Base-by-base conservation (phyloP, 2,113 vertebrate genomes). In the Pelvicachromis taeniatus region DNA sequence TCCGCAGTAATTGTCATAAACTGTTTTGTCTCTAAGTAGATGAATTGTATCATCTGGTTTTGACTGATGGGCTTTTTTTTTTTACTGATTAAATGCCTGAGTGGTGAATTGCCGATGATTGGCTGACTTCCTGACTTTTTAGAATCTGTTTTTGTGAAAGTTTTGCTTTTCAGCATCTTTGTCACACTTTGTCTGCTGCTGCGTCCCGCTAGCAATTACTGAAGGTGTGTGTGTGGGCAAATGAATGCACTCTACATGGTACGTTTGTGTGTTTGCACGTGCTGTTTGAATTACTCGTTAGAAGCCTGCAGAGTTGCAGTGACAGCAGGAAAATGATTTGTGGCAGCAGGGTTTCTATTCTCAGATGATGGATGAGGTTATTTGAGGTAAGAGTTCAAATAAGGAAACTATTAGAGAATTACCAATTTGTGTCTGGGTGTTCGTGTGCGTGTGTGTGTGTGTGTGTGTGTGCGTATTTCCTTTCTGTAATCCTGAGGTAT, bases 321-420 rank as follows among this genome's bases (percentile, higher is more conserved):
- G 23, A 70, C 81, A 68, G 85, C 50, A 81, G 82, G 54, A 73
- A 92, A 90, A 88, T 55, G 31, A 83, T 55, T 79, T 77, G 70
- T 81, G 80, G 82, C 77, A 19, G 77, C 53, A 84, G 83, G 56
- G 81, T 87, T 86, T 87, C 55, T 81, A 68, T 77, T 85, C 56
- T 90, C 56, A 88, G 63, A 81, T 87, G 70, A 61, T 80, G 38
- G 35, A 68, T 31, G 61, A 50, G 84, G 88, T 91, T 77, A 53
- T 86, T 78, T 83, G 77, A 85, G 85, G 81, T 78, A 79, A 85
- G 61, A 53, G 85, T 80, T 90, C 21, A 81, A 59, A 65, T 80
- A 45, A 80, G 83, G 79, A 54, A 85, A 84, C 80, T 70, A 31
- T 89, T 82, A 75, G 40, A 81, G n/a, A 29, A 65, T 82, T 42